Conservation (phyloP, 2,113 vertebrate species). For the Alligator mississippiensis region DNA sequence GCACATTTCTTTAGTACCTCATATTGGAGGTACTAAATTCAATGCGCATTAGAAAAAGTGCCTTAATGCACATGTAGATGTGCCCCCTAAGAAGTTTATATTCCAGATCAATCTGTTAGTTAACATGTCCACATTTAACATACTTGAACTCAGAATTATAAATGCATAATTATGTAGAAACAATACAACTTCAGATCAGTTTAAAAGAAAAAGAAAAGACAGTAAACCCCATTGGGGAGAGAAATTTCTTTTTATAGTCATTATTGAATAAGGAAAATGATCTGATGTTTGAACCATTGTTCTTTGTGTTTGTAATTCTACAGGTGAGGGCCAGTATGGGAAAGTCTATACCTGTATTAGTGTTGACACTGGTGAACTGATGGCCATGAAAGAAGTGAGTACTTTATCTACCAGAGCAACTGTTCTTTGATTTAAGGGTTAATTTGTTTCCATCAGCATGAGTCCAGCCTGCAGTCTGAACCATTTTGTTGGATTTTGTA, state of each 20-base stretch:
- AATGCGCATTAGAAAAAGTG: too few relatives aligned
- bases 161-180: not conserved
- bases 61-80: too few relatives aligned
- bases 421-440: not conserved
- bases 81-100: not conserved
- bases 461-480: not conserved
- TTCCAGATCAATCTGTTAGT: not conserved
- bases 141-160: not conserved
- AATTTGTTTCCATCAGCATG: not conserved
- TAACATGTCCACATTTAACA: not conserved
- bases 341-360: conserved; percentile 99
- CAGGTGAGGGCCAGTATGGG: conserved; percentile 98
- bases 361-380: conserved; percentile 96
- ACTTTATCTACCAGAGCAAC: not conserved
- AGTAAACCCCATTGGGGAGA: not conserved
- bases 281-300: not conserved
- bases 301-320: not conserved
- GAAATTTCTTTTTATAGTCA: not conserved
- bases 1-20: too few relatives aligned
- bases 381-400: conserved; percentile 99
- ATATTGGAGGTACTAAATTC: too few relatives aligned
- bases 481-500: not conserved
- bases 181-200: not conserved
- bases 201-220: not conserved
- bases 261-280: too few relatives aligned